Base-by-base conservation (phyloP, 1,140 invertebrate genomes). In the Caerostris darwini region DNA sequence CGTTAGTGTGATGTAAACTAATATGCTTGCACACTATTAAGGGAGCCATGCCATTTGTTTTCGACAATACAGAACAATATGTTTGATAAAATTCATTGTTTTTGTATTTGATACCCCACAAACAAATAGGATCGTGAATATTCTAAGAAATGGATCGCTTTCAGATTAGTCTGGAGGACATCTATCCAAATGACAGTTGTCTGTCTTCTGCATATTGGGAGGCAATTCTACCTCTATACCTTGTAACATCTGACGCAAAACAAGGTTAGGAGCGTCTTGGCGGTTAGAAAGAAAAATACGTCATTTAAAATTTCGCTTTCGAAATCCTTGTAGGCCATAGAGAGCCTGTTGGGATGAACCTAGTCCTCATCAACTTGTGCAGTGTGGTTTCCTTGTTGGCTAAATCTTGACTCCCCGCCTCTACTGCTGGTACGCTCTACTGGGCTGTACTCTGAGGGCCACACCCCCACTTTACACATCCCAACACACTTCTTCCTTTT, bases 381-480 rank as follows among this genome's bases (percentile, higher is more conserved):
- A 19, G 71, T 77, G 71, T 58, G 12, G 54, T 54, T 53, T 57
- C 82, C 54, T 56, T 57, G 54, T 64, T 14, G 53, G 82, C 19
- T 77, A 10, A 12, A 7, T 7, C 67, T 69, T n/a, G 17, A 19
- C 77, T 82, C 82, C n/a, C 82, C 82, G 82, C 82, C 82, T 56
- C 82, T n/a, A 57, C 71, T 77, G 19, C 34, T 77, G 50, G 71
- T 34, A 77, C 82, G 82, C 82, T 83, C 82, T 83, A 34, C 14
- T 83, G 82, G 82, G 54, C 82, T 83, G 56, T 83, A 19, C 82
- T 83, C 82, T 17, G 14, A 34, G 14, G 50, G 82, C 82, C 82
- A 83, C 82, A 83, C 82, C 82, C 82, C 82, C 82, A 83, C 54
- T 83, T 57, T 57, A 83, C 56, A 83, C 82, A 83, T 83, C 82